phyloP scores from a whole-genome alignment of 1,140 invertebrate genomes.

The Brachionus asplanchnoidis region DNA sequence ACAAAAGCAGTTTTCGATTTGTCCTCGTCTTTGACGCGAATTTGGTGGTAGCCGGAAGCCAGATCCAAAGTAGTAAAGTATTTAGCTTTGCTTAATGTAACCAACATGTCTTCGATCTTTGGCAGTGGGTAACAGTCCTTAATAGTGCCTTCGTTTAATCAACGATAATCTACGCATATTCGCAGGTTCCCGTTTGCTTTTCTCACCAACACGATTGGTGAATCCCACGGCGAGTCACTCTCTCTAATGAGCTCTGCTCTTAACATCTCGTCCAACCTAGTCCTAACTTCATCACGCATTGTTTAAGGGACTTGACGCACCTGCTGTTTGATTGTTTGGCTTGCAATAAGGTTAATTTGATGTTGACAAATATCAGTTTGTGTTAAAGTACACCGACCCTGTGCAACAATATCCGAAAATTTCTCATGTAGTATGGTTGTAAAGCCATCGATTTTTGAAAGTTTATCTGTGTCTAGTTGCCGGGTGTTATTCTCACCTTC shows the following conservation, averaged over 20 bases:
- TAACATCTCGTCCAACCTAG: neutral
- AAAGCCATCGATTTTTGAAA: too few species aligned
- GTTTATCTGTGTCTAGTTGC: too few species aligned
- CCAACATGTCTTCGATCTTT: too few species aligned
- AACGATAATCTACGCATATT: neutral
- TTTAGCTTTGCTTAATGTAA: too few species aligned
- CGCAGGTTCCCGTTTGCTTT: neutral
- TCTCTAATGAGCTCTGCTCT: neutral
- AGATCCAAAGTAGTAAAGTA: too few species aligned
- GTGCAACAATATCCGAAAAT: neutral
- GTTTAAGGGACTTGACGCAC: neutral
- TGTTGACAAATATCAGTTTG: neutral
- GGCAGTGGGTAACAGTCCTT: neutral
- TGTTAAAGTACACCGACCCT: neutral
- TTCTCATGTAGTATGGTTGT: neutral
- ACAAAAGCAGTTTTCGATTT: neutral
- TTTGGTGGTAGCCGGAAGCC: neutral
- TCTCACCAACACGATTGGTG: neutral
- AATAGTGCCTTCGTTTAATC: neutral
- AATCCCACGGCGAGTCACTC: constrained; percentile 33
- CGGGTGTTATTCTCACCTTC: too few species aligned
- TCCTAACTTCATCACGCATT: neutral
- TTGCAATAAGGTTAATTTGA: neutral
- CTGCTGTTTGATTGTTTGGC: neutral
- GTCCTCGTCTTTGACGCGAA: neutral